phyloP scores from a whole-genome alignment of 2,888 invertebrate genomes.

The Dynastes tityus region DNA sequence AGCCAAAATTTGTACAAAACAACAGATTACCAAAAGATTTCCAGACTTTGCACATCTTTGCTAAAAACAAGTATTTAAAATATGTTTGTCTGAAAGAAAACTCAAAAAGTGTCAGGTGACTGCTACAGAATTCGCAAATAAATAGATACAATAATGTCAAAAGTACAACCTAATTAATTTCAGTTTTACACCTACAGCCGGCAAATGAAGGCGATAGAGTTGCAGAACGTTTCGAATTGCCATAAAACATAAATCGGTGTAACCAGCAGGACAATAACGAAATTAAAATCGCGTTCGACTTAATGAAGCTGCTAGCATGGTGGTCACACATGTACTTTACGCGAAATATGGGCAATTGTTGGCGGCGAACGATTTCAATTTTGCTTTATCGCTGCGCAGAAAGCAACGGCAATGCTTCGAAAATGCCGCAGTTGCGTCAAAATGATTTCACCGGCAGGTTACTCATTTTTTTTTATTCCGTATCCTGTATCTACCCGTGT shows the following conservation, averaged over 20 bases:
- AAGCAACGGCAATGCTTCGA: slow-evolving; percentile 8
- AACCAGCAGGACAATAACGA: slow-evolving; percentile 23
- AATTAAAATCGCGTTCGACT: slow-evolving; percentile 25
- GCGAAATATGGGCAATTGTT: slow-evolving; percentile 26
- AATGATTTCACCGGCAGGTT: slow-evolving; percentile 2
- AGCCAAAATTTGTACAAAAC: no score
- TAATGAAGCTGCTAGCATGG: slow-evolving; percentile 29
- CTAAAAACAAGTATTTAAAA: no score
- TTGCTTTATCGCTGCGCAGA: slow-evolving; percentile 30
- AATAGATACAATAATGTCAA: no score
- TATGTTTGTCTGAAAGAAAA: no score
- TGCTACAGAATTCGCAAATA: no score
- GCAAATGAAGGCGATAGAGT: no score
- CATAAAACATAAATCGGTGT: slow-evolving; percentile 23
- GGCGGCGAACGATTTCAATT: slow-evolving; percentile 27
- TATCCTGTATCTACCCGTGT: neutral
- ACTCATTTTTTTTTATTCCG: neutral
- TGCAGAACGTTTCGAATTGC: neutral
- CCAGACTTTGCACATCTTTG: no score
- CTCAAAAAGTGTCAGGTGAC: no score
- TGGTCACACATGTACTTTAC: slow-evolving; percentile 8
- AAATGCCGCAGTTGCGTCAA: slow-evolving; percentile 37
- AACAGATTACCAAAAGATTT: no score
- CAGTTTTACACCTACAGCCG: no score
- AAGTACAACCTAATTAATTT: no score